Conservation (phyloP, 2,888 invertebrate species). For the Epinotia nisella region DNA sequence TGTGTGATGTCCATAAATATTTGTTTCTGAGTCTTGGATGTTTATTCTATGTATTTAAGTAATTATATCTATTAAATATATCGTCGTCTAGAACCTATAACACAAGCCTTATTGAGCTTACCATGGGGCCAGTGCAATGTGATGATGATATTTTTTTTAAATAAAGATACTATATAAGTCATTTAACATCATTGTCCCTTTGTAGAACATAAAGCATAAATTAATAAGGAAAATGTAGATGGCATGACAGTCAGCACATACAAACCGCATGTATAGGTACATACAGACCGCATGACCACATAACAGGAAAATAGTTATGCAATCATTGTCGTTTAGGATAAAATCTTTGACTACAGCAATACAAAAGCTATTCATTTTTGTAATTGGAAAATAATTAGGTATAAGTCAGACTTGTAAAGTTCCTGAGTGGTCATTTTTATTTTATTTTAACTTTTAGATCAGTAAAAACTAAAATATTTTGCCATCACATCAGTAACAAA, state of each 20-base stretch:
- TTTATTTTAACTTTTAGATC: neutral
- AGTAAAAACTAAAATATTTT: neutral
- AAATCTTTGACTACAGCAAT: neutral
- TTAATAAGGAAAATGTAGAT: no score
- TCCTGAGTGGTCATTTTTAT: neutral
- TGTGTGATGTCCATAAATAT: no score
- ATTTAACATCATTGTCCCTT: no score
- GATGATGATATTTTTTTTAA: no score
- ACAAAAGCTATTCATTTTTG: neutral
- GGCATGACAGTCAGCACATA: no score
- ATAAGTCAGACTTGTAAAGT: neutral
- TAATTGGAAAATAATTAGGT: neutral
- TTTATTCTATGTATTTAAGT: no score
- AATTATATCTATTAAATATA: no score
- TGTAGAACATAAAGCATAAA: neutral
- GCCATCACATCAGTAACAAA: neutral
- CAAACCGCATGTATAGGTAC: neutral
- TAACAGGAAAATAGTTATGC: neutral
- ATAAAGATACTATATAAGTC: no score
- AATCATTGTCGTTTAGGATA: neutral
- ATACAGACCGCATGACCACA: neutral
- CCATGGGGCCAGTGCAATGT: no score
- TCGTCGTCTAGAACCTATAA: no score
- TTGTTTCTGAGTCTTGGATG: no score
- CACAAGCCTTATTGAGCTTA: no score